Evolutionary conservation across 2,888 invertebrate genomes (phyloP), one percentile per base, ranked within the genome.

Genomic region (Loripinus fragilis): DNA sequence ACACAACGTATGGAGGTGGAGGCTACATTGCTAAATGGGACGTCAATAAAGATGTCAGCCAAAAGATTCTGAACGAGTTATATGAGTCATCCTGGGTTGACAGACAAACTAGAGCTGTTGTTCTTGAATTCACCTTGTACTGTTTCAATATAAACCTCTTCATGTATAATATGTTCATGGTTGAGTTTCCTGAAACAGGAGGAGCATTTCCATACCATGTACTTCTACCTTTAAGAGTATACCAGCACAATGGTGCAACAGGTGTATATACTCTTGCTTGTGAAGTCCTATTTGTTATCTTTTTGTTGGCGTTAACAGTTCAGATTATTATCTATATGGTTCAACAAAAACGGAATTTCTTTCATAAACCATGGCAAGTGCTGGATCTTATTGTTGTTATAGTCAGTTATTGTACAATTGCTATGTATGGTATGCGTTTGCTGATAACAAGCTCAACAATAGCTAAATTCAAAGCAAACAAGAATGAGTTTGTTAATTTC

Each of bases 141-240:
- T 90, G 90, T 50, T 71, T 87, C 17, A 89, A 91, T 76, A 74
- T 85, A 0, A 91, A 91, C 77, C 74, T 91, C 52, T 92, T 92
- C 74, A 81, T 86, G 2, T 88, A 88, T 69, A 85, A 87, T 42
- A 87, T 85, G 76, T 86, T 90, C 25, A 79, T 90, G 74, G 78
- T 88, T 0, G 92, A 92, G 79, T 91, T 91, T 52, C 90, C 90
- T 0, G 87, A 90, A 48, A 88, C 86, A 10, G 92, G 92, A 8
- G 91, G 91, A 0, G 85, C 86, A 0, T 76, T 89, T 10, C 83
- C 86, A 2, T 86, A 80, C 67, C 84, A 83, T 33, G 71, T 81
- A 17, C 86, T 90, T 2, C 81, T 80, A 41, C 86, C 88, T 0
- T 83, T 91, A 64, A 71, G 86, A 33, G 78, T 88, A 20, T 87